Evolutionary conservation across 2,797 vertebrate genomes (phyloP).

Genomic region (Siniperca undulata): DNA sequence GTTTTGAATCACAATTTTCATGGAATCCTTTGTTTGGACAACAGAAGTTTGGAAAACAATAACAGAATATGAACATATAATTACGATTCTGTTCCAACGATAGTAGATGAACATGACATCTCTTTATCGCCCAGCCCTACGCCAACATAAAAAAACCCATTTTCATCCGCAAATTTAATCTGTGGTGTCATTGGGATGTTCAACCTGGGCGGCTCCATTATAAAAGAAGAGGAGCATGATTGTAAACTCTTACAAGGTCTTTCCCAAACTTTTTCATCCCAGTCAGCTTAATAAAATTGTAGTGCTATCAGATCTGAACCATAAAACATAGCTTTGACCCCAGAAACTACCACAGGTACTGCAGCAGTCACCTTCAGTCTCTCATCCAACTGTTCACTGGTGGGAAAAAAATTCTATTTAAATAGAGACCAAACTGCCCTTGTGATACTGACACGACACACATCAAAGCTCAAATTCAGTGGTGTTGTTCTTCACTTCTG

Average conservation of each 20-base stretch:
- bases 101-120: slow-evolving; percentile 30
- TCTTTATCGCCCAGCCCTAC: slow-evolving; percentile 35
- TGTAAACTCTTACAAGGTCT: slow-evolving; percentile 50
- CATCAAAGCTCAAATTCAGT: slow-evolving; percentile 45
- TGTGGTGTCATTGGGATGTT: slow-evolving; percentile 37
- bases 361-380: slow-evolving; percentile 29
- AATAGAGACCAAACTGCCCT: slow-evolving; percentile 26
- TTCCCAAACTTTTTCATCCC: slow-evolving; percentile 28
- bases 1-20: not conserved
- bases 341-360: slow-evolving; percentile 15
- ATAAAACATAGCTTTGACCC: slow-evolving; percentile 47
- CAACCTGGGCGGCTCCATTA: slow-evolving; percentile 21
- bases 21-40: not conserved
- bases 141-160: not conserved
- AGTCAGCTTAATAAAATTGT: slow-evolving; percentile 36
- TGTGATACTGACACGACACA: slow-evolving; percentile 30
- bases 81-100: not conserved
- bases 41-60: not conserved
- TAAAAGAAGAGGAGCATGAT: slow-evolving; percentile 29
- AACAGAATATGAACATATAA: slow-evolving; percentile 12
- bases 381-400: slow-evolving; percentile 15
- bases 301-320: slow-evolving; percentile 36
- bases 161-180: slow-evolving; percentile 33
- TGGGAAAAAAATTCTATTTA: not conserved
- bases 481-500: slow-evolving; percentile 33